phyloP scores from a whole-genome alignment of 2,888 invertebrate species.

The Harpalus rufipes region DNA sequence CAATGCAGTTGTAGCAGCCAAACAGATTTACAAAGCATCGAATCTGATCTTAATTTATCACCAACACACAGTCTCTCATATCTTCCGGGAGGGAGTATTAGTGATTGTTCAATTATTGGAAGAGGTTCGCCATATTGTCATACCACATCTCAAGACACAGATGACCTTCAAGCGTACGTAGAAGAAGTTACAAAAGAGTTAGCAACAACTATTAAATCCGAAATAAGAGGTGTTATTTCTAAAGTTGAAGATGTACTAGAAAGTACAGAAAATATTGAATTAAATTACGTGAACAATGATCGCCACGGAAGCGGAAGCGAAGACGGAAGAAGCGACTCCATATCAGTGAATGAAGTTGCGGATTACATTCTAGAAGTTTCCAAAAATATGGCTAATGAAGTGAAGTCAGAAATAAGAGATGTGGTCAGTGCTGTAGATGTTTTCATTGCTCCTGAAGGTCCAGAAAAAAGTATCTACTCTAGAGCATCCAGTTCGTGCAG shows the following conservation, averaged over 20 bases:
- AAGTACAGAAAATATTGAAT: constrained; percentile 82
- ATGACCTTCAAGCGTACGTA: constrained; percentile 86
- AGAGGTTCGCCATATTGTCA: constrained; percentile 79
- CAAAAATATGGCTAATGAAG: constrained; percentile 88
- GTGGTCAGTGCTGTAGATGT: constrained; percentile 87
- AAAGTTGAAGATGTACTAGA: constrained; percentile 89
- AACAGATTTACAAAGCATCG: constrained; percentile 84
- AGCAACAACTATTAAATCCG: constrained; percentile 89
- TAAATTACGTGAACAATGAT: constrained; percentile 73
- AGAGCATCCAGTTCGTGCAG: constrained; percentile 73
- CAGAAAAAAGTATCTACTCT: constrained; percentile 73
- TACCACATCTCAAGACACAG: constrained; percentile 77
- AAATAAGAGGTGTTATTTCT: constrained; percentile 88
- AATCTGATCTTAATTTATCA: constrained; percentile 77
- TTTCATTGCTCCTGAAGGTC: constrained; percentile 75
- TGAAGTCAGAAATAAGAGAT: constrained; percentile 87
- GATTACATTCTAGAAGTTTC: constrained; percentile 89
- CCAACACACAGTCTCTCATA: constrained; percentile 78
- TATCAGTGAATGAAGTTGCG: constrained; percentile 87
- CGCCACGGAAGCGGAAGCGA: constrained; percentile 79
- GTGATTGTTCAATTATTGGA: constrained; percentile 80
- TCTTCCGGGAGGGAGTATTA: constrained; percentile 77
- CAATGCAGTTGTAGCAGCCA: constrained; percentile 87
- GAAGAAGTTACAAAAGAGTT: constrained; percentile 88
- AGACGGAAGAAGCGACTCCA: constrained; percentile 84